Conservation (phyloP, 1,140 invertebrate genomes). For the Lanistes nyassanus region DNA sequence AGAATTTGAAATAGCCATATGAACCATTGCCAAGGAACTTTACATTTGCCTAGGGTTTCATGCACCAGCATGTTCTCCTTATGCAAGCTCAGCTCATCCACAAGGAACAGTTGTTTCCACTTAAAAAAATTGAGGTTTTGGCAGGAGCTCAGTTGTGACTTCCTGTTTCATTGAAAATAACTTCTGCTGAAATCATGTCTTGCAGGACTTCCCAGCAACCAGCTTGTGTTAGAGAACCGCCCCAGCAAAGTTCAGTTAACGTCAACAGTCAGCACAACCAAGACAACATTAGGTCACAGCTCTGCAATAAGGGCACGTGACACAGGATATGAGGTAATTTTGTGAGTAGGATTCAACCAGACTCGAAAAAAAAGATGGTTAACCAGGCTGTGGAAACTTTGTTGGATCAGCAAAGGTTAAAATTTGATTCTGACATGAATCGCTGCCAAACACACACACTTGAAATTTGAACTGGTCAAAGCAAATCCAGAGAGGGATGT, state of each 20-base stretch:
- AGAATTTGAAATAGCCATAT: background rate
- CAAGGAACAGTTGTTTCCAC: too few relatives aligned
- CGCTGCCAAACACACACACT: too few relatives aligned
- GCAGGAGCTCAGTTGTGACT: background rate
- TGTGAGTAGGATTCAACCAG: background rate
- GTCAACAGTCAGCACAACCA: slow-evolving; percentile 56
- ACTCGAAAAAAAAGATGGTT: too few relatives aligned
- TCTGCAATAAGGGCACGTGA: slow-evolving; percentile 55
- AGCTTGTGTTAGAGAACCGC: slow-evolving; percentile 43
- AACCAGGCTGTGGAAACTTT: too few relatives aligned
- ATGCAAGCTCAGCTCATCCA: too few relatives aligned
- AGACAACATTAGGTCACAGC: slow-evolving; percentile 61
- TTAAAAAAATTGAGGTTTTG: background rate
- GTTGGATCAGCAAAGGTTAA: too few relatives aligned
- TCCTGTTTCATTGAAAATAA: background rate
- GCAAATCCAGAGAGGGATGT: too few relatives aligned
- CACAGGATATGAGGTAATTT: slow-evolving; percentile 56
- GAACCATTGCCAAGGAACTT: background rate
- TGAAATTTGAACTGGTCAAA: too few relatives aligned
- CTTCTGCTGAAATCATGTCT: background rate
- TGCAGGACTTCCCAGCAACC: slow-evolving; percentile 53
- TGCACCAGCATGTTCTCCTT: too few relatives aligned
- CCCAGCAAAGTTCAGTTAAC: slow-evolving; percentile 48
- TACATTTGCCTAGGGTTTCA: background rate
- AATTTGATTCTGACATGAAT: too few relatives aligned